Conservation (phyloP, 2,888 invertebrate species). For the Anarsia innoxiella region DNA sequence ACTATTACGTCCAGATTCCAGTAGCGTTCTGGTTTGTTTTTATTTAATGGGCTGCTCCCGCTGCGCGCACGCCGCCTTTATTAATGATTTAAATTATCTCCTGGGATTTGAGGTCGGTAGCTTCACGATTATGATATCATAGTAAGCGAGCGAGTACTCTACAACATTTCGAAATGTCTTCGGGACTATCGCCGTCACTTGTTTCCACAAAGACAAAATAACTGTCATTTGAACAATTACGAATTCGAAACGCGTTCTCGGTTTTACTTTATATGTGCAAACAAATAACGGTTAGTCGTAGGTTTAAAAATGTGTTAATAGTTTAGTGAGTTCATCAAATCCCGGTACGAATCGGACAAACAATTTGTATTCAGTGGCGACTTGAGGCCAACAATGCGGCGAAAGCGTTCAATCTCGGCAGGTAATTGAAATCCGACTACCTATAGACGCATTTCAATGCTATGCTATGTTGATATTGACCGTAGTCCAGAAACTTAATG, state of each 20-base stretch:
- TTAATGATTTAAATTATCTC: constrained; percentile 3
- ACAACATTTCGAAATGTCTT: no score
- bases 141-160: no score
- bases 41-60: constrained; percentile 10
- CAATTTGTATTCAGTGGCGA: constrained; percentile 24
- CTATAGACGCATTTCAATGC: constrained; percentile 21
- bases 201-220: no score
- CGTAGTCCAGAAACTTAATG: constrained; percentile 33
- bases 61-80: constrained; percentile 7
- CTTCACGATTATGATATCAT: constrained; percentile 6
- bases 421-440: constrained; percentile 31
- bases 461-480: constrained; percentile 25
- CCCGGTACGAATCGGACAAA: constrained; percentile 15
- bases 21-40: constrained; percentile 11
- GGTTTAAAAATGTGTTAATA: constrained; percentile 6
- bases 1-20: constrained; percentile 16
- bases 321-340: constrained; percentile 12
- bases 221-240: not conserved
- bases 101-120: not conserved
- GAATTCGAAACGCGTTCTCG: constrained; percentile 5
- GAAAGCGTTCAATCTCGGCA: constrained; percentile 23
- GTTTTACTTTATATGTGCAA: not conserved
- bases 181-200: no score
- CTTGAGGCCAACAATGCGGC: constrained; percentile 20
- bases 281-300: constrained; percentile 4